A percentile compares a stretch with the other conserved stretches of the same genome.
Conservation (phyloP, 2,113 vertebrate species). For the Colaptes auratus region DNA sequence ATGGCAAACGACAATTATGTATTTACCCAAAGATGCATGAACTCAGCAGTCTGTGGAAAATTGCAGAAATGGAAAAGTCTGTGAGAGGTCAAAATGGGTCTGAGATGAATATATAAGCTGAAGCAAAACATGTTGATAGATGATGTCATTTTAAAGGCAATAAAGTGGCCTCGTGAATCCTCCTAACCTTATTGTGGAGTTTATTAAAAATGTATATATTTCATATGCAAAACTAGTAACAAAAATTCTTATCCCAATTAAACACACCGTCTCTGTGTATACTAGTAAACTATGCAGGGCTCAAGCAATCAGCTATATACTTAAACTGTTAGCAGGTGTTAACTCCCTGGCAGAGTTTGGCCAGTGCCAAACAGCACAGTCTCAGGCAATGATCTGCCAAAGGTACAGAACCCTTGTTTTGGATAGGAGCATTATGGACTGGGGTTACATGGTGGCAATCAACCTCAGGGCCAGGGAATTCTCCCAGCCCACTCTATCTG, state of each 20-base stretch:
- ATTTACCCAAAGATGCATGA: slow-evolving; percentile 12
- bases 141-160: neutral
- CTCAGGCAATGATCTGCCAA: neutral
- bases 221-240: neutral
- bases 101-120: neutral
- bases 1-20: neutral
- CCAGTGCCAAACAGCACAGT: neutral
- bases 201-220: neutral
- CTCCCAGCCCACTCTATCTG: neutral
- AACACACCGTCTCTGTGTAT: neutral
- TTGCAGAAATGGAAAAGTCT: neutral
- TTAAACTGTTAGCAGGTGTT: neutral
- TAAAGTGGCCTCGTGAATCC: neutral
- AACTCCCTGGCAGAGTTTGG: neutral
- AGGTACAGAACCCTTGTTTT: neutral
- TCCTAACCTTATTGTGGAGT: neutral
- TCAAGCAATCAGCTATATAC: neutral
- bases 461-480: neutral
- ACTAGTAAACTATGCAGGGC: neutral
- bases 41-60: neutral
- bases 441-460: neutral
- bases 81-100: neutral
- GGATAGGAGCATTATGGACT: neutral
- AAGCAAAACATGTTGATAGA: neutral
- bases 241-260: neutral